Evolutionary conservation across 2,797 vertebrate species (phyloP).

Genomic region (Sciaenops ocellatus): DNA sequence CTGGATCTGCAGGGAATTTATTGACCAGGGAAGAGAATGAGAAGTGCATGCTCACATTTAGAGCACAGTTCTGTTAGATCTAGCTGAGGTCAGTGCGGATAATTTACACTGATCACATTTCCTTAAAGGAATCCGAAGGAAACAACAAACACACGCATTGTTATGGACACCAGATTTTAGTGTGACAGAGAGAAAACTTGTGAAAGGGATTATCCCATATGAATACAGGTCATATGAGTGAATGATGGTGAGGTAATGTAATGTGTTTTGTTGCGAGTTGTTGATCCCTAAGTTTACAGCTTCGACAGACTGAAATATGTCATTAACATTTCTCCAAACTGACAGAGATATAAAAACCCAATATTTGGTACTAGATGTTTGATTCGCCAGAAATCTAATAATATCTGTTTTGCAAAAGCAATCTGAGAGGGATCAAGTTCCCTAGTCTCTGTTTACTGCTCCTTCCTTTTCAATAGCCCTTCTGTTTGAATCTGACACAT

Average conservation of each 20-base stretch:
- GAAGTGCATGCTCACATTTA: slow-evolving; percentile 26
- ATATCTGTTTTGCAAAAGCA: slow-evolving; percentile 26
- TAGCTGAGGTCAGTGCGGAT: slow-evolving; percentile 21
- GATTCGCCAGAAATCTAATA: slow-evolving; percentile 29
- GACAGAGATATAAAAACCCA: slow-evolving; percentile 6
- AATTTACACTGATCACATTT: slow-evolving; percentile 47
- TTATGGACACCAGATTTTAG: neutral
- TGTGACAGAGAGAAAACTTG: neutral
- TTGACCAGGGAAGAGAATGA: slow-evolving; percentile 30
- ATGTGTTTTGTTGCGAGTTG: neutral
- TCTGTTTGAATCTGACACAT: slow-evolving; percentile 39
- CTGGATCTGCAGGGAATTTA: slow-evolving; percentile 55
- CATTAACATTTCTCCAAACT: slow-evolving; percentile 17
- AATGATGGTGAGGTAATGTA: neutral
- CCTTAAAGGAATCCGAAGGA: slow-evolving; percentile 12
- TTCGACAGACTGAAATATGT: neutral
- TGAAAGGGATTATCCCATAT: neutral
- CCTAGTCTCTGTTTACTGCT: slow-evolving; percentile 28
- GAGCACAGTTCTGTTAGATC: slow-evolving; percentile 14
- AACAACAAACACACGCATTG: neutral
- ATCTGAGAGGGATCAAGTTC: slow-evolving; percentile 15
- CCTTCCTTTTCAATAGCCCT: slow-evolving; percentile 15
- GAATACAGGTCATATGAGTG: slow-evolving; percentile 11
- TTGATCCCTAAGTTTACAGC: slow-evolving; percentile 23
- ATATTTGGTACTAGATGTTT: slow-evolving; percentile 10